phyloP scores from a whole-genome alignment of 2,113 vertebrate genomes.

The Prunella himalayana region DNA sequence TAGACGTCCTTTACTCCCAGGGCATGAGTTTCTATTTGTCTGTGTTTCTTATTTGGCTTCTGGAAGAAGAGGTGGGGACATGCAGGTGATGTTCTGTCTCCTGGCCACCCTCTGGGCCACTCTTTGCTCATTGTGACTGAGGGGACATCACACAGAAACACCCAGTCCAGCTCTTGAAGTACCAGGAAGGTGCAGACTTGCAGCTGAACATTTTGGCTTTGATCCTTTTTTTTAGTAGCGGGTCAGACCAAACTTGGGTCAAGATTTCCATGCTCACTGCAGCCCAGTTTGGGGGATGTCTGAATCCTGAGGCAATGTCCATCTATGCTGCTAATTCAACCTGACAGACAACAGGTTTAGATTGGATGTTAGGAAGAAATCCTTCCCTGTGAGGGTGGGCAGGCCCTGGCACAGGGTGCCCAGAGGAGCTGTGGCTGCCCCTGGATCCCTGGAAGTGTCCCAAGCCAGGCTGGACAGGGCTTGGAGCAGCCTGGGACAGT shows the following conservation, averaged over 20 bases:
- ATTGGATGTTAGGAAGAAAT: background rate
- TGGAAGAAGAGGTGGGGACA: background rate
- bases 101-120: background rate
- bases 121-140: background rate
- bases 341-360: background rate
- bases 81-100: background rate
- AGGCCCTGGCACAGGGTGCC: background rate
- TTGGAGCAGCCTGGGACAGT: rapidly evolving
- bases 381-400: rapidly evolving
- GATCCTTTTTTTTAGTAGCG: background rate
- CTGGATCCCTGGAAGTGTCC: background rate
- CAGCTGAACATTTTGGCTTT: background rate
- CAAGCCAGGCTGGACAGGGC: rapidly evolving
- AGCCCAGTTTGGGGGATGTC: background rate
- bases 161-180: background rate
- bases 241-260: background rate
- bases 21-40: background rate
- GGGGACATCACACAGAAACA: background rate
- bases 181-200: background rate
- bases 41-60: background rate
- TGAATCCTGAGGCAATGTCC: background rate
- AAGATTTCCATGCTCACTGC: background rate
- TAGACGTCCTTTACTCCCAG: background rate
- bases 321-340: background rate
- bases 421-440: background rate